Evolutionary conservation across 1,140 invertebrate genomes (phyloP).

Genomic region (Drosophila takahashii): DNA sequence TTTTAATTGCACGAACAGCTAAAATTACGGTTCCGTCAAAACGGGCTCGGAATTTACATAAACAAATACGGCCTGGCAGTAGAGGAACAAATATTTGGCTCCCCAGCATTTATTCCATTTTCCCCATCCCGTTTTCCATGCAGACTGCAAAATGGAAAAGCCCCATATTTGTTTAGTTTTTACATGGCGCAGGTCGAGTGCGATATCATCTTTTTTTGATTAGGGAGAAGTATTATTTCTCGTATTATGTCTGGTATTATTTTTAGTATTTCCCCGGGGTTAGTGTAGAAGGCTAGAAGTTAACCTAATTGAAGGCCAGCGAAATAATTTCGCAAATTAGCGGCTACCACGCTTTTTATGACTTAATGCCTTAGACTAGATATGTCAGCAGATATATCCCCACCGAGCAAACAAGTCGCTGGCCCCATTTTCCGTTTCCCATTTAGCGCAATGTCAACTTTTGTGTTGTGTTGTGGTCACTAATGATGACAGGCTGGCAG

Average conservation of each 20-base stretch:
- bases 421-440: slow-evolving; percentile 47
- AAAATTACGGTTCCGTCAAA: slow-evolving; percentile 39
- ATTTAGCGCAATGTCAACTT: slow-evolving; percentile 78
- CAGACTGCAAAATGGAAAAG: slow-evolving; percentile 42
- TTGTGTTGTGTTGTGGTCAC: slow-evolving; percentile 79
- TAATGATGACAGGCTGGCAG: slow-evolving; percentile 77
- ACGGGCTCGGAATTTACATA: slow-evolving; percentile 53
- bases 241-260: no score
- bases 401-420: slow-evolving; percentile 13
- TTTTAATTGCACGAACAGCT: slow-evolving; percentile 26
- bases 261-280: no score
- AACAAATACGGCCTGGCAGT: slow-evolving; percentile 41
- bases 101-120: slow-evolving; percentile 25
- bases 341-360: slow-evolving; percentile 66
- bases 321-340: slow-evolving; percentile 66
- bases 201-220: slow-evolving; percentile 19
- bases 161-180: slow-evolving; percentile 42
- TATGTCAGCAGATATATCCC: slow-evolving; percentile 26
- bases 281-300: slow-evolving; percentile 6
- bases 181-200: slow-evolving; percentile 18
- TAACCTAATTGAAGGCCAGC: slow-evolving; percentile 2
- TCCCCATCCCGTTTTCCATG: slow-evolving; percentile 30
- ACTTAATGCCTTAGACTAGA: slow-evolving; percentile 61
- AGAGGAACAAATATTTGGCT: slow-evolving; percentile 41
- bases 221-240: background rate